Evolutionary conservation across 2,797 vertebrate genomes (phyloP).

Genomic region (Gymnothorax javanicus): DNA sequence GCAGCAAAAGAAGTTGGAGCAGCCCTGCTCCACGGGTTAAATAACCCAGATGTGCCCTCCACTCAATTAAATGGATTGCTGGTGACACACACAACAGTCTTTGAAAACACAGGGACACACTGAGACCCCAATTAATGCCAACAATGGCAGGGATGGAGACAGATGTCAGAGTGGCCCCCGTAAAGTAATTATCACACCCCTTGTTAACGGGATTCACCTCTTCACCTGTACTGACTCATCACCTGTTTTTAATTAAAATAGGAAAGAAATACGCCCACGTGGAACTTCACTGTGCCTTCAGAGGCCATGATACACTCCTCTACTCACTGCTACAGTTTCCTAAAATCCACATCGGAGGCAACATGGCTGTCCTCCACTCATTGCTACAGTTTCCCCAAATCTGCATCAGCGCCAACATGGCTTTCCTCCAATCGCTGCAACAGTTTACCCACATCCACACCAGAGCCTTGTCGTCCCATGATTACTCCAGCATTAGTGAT

Average conservation of each 20-base stretch:
- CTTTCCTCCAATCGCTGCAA: too few relatives aligned
- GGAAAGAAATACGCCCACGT: background rate
- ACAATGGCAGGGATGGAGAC: background rate
- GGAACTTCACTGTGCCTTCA: background rate
- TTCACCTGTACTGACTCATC: background rate
- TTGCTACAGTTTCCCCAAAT: background rate
- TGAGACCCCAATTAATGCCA: background rate
- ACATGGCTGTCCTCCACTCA: background rate
- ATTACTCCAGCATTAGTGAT: background rate
- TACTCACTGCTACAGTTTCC: background rate
- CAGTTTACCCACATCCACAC: background rate
- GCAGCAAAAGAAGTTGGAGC: too few relatives aligned
- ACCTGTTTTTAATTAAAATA: background rate
- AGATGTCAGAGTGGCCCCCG: background rate
- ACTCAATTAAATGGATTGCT: background rate
- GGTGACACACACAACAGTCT: background rate
- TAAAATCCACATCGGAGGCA: background rate
- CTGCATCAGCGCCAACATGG: background rate
- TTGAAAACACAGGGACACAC: background rate
- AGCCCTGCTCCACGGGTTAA: background rate
- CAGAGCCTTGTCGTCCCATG: background rate
- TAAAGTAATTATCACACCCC: background rate
- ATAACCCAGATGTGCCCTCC: background rate
- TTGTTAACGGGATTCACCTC: background rate
- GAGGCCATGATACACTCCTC: background rate